A percentile compares a stretch with the other conserved stretches of the same genome.
Conservation (phyloP, 2,113 vertebrate genomes). For the Sinocyclocheilus maitianheensis region DNA sequence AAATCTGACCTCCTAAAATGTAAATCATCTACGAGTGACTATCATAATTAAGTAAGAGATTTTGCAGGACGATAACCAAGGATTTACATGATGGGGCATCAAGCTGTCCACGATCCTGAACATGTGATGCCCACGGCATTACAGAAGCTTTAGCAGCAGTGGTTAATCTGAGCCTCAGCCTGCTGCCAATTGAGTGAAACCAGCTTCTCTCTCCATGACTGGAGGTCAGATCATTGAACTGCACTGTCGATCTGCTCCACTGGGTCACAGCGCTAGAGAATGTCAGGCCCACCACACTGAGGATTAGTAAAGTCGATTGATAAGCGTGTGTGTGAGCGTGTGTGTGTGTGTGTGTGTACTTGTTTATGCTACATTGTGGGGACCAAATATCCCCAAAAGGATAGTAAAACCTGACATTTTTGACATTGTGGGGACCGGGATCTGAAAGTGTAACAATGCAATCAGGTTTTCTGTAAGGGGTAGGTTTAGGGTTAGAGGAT, state of each 20-base stretch:
- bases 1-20: background rate
- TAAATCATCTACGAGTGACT: background rate
- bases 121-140: conserved; percentile 32
- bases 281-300: background rate
- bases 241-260: conserved; percentile 23
- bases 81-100: background rate
- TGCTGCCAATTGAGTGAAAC: background rate
- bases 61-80: background rate
- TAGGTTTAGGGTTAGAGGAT: too few species aligned
- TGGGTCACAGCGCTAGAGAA: background rate
- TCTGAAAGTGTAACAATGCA: too few species aligned
- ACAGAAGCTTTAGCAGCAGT: background rate
- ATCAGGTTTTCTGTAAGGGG: too few species aligned
- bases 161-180: background rate
- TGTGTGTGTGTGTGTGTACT: too few species aligned
- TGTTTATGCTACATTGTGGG: too few species aligned
- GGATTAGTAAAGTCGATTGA: conserved; percentile 8
- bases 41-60: background rate
- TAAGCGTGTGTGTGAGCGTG: background rate
- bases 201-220: conserved; percentile 24
- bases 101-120: conserved; percentile 29
- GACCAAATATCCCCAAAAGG: too few species aligned
- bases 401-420: too few species aligned
- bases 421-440: too few species aligned
- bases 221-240: conserved; percentile 37